These are phyloP conservation scores for Thymelicus lineola DNA, from an alignment of 2,888 invertebrate genomes.

Conservation along the genomic window DNA sequence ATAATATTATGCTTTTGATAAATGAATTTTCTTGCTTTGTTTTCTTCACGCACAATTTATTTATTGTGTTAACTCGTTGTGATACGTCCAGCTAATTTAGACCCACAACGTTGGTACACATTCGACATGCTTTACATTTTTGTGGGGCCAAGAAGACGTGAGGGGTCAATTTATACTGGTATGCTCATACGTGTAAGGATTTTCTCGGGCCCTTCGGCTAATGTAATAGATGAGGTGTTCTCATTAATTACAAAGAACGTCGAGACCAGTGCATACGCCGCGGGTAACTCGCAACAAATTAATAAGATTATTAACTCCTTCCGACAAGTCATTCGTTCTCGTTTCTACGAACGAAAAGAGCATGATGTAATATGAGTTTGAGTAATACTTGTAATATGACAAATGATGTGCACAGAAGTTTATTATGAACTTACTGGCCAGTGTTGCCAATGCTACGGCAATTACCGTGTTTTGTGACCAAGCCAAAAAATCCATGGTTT, in stretches of 20 bases:
- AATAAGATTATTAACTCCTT: conserved; percentile 83
- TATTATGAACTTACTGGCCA: too few species aligned
- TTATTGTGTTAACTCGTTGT: conserved; percentile 74
- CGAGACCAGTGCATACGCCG: conserved; percentile 72
- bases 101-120: conserved; percentile 46
- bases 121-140: conserved; percentile 35
- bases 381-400: not conserved
- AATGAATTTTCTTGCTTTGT: conserved; percentile 79
- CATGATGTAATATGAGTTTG: conserved; percentile 5
- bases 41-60: conserved; percentile 81
- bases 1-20: conserved; percentile 71
- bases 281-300: conserved; percentile 77
- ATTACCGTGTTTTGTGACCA: too few species aligned
- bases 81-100: conserved; percentile 57
- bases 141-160: conserved; percentile 40
- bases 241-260: conserved; percentile 84
- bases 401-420: not conserved
- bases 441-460: too few species aligned
- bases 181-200: conserved; percentile 65
- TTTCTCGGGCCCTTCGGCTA: conserved; percentile 77
- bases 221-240: conserved; percentile 85
- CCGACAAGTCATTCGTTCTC: conserved; percentile 80
- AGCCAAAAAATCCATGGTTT: too few species aligned
- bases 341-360: conserved; percentile 40
- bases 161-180: conserved; percentile 61